Evolutionary conservation across 2,113 vertebrate genomes (phyloP).

Genomic region (Thamnophis sirtalis): DNA sequence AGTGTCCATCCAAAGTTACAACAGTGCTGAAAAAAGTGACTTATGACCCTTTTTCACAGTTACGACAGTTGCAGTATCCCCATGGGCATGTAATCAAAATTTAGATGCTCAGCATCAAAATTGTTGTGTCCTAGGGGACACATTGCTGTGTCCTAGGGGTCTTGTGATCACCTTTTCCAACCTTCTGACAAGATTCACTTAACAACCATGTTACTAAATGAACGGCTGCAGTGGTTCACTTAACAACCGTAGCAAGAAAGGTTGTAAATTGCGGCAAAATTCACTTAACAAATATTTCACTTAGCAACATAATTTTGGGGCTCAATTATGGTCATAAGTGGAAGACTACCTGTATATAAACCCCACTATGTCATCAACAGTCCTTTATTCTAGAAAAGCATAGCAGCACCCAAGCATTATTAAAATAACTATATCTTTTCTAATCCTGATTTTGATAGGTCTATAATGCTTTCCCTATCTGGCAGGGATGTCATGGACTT

Average conservation of each 20-base stretch:
- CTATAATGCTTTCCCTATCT: constrained; percentile 63
- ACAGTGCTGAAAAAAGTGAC: neutral
- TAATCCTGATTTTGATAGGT: constrained; percentile 58
- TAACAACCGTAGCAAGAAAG: neutral
- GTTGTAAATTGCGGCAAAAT: neutral
- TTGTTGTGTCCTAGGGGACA: no score
- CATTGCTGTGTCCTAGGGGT: no score
- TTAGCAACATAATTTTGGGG: neutral
- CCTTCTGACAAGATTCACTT: neutral
- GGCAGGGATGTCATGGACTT: constrained; percentile 57
- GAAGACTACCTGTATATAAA: neutral
- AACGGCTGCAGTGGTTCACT: neutral
- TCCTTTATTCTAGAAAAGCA: neutral
- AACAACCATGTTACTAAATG: neutral
- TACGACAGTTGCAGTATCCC: neutral
- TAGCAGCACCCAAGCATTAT: constrained; percentile 54
- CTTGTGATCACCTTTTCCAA: neutral
- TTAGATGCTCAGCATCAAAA: no score
- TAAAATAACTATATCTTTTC: constrained; percentile 60
- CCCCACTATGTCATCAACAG: neutral
- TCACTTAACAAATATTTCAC: neutral
- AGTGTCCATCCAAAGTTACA: neutral
- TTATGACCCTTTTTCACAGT: neutral
- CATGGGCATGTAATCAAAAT: neutral
- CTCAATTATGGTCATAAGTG: neutral